phyloP scores from a whole-genome alignment of 2,888 invertebrate species.

The Abrostola tripartita region DNA sequence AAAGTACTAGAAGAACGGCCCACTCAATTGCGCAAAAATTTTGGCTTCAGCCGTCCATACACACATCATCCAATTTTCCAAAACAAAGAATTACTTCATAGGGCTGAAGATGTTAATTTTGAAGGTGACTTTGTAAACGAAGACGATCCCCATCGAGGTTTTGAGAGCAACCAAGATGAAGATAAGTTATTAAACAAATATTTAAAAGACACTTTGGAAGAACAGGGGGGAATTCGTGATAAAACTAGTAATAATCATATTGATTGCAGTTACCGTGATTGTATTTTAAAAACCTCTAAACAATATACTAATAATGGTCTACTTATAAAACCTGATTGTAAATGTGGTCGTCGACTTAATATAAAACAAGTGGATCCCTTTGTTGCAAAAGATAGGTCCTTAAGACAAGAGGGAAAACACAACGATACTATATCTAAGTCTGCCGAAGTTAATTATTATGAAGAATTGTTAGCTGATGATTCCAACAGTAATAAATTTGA shows the following conservation, averaged over 20 bases:
- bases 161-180: conserved; percentile 36
- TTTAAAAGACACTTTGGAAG: conserved; percentile 47
- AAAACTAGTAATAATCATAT: conserved; percentile 19
- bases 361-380: conserved; percentile 24
- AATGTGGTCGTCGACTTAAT: conserved; percentile 39
- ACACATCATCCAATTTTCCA: conserved; percentile 7
- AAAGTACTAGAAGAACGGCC: conserved; percentile 11
- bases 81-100: conserved; percentile 15
- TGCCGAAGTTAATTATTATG: conserved; percentile 44
- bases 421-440: conserved; percentile 16
- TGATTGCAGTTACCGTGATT: conserved; percentile 53
- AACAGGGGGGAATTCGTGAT: conserved; percentile 29
- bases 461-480: conserved; percentile 39
- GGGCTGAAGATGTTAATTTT: conserved; percentile 15
- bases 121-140: conserved; percentile 25
- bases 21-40: conserved; percentile 17
- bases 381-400: conserved; percentile 27
- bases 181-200: conserved; percentile 50
- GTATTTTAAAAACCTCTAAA: conserved; percentile 32
- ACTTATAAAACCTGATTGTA: conserved; percentile 46
- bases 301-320: conserved; percentile 1
- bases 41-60: conserved; percentile 30
- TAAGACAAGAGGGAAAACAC: conserved; percentile 23
- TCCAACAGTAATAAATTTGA: conserved; percentile 18
- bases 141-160: conserved; percentile 11